These are phyloP conservation scores for Cavia aperea DNA, from an alignment of 2,113 vertebrate species.

Conservation along the genomic window DNA sequence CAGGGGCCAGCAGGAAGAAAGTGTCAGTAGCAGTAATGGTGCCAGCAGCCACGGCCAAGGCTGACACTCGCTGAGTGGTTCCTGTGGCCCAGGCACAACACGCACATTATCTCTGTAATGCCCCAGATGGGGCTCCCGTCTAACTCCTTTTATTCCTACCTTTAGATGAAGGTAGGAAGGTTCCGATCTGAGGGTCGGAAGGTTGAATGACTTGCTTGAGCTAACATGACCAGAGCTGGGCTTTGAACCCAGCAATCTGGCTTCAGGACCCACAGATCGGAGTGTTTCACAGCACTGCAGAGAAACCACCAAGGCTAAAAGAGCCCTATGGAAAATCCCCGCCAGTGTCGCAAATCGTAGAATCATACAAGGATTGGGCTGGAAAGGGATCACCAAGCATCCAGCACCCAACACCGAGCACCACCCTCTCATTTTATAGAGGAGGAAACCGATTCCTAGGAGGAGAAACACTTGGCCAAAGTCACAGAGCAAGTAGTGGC, in stretches of 20 bases:
- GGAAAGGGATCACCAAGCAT: too few relatives aligned
- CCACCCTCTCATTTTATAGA: background rate
- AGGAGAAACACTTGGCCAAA: background rate
- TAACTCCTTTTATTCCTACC: background rate
- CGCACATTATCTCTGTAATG: fast-evolving
- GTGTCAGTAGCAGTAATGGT: fast-evolving
- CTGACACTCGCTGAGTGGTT: background rate
- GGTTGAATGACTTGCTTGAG: background rate
- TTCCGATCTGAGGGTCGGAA: background rate
- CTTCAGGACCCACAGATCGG: background rate
- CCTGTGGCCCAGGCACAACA: fast-evolving
- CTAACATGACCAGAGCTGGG: background rate
- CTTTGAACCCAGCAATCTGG: background rate
- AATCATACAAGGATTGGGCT: fast-evolving
- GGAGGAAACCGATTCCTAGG: background rate
- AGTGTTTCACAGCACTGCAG: fast-evolving
- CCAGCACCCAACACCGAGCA: fast-evolving
- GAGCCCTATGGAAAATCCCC: fast-evolving
- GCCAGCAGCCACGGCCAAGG: fast-evolving
- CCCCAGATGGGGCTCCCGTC: fast-evolving
- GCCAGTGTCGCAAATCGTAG: fast-evolving
- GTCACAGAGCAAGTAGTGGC: background rate
- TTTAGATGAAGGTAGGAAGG: background rate
- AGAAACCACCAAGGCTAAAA: background rate
- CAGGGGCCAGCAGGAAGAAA: background rate